Base-by-base conservation (phyloP, 2,797 vertebrate species). In the Enteromius anoplus region DNA sequence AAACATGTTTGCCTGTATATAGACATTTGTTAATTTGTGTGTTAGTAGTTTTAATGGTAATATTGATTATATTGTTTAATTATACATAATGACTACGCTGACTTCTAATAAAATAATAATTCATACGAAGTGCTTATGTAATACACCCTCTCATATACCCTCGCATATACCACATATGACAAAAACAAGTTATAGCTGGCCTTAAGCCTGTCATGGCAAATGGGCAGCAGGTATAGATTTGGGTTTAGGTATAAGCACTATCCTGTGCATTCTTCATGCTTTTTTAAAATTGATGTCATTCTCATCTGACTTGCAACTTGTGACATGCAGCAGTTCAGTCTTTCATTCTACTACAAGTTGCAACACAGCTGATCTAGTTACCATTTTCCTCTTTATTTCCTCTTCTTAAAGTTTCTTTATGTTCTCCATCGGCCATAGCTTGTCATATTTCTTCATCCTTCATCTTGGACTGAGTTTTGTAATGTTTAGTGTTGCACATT, bases 281-380 rank as follows among this genome's bases (percentile, higher is more conserved):
- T 62, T 45, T 62, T 34, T 75, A 17, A 40, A 75, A 75, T 23
- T 76, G 2, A 26, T 42, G 12, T 34, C 23, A 60, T 72, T 29
- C 40, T 62, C 53, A 21, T 53, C 58, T 55, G 32, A 82, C n/a
- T 37, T 64, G 21, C 21, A 73, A 8, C 42, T 73, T 75, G 45
- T 65, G 79, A 60, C 29, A 29, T 65, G 58, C 45, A 21, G 26
- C 69, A 32, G 11, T 29, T 42, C n/a, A 45, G 12, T 62, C 10
- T 45, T 15, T 76, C 6, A 26, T 62, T 77, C 15, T 58, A 15
- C 11, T 34, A 37, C 75, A 53, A 21, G 58, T 77, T 77, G 10
- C 55, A 75, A 75, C n/a, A 75, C 19, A 75, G 29, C n/a, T 14
- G 12, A 23, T 40, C 32, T 3, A 37, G 21, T 11, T 11, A 10